Base-by-base conservation (phyloP, 1,140 invertebrate species). In the Achatina immaculata region DNA sequence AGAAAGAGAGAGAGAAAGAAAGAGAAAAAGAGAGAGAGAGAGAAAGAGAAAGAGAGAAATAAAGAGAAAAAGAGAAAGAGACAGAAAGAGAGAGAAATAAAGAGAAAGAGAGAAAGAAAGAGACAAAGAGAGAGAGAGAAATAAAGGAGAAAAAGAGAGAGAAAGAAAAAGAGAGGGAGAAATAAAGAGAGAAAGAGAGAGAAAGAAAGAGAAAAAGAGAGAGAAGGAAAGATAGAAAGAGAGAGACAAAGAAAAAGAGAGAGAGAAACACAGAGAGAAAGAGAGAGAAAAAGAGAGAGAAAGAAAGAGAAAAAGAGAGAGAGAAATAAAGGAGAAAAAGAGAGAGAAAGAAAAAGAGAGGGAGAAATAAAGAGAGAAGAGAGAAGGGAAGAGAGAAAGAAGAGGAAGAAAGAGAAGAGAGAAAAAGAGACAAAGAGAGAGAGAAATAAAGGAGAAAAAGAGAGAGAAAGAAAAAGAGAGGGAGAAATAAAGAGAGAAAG, bases 271-370 rank as follows among this genome's bases (percentile, higher is more conserved):
- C n/a, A n/a, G n/a, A n/a, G n/a, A n/a, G n/a, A n/a, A n/a, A n/a
- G n/a, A n/a, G n/a, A n/a, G n/a, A n/a, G n/a, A 28, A 66, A 28
- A 66, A 28, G 31, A 28, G 31, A 28, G 31, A 28, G 28, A 31
- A 34, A 31, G 28, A 28, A 34, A 14, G 28, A 14, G 28, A 14
- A 34, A 31, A 34, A 31, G 65, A 31, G 28, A 31, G 28, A n/a
- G n/a, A n/a, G n/a, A n/a, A n/a, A n/a, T n/a, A n/a, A n/a, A n/a
- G n/a, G n/a, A n/a, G n/a, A n/a, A 31, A 28, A 28, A 66, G 65
- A 31, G 65, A 31, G 65, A 66, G 65, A 66, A 28, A 31, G 65
- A 66, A 28, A 66, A 28, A 66, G 65, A 66, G 14, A 66, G 65
- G 31, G 65, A 34, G 31, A 34, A 31, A 34, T 11, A 24, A 24